phyloP scores from a whole-genome alignment of 2,113 vertebrate genomes.

The zebrafish (Danio rerio) region DNA sequence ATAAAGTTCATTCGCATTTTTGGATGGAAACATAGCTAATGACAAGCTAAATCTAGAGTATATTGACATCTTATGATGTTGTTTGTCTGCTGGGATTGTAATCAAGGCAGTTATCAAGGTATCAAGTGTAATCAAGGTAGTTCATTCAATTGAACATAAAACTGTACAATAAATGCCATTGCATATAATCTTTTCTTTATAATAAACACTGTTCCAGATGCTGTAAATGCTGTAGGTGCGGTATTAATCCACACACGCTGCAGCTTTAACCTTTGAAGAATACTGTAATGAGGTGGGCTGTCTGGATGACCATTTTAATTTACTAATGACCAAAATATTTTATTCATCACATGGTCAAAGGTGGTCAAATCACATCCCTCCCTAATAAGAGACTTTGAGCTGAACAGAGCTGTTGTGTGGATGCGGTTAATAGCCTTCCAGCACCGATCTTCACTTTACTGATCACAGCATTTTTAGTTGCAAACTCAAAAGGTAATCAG shows the following conservation, averaged over 20 bases:
- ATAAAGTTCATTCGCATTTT: too few species aligned
- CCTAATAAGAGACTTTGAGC: background rate
- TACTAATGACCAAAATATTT: constrained; percentile 9
- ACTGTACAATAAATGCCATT: background rate
- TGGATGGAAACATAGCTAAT: too few species aligned
- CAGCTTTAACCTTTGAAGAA: background rate
- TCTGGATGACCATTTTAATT: background rate
- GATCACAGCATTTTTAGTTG: constrained; percentile 22
- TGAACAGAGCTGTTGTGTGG: constrained; percentile 5
- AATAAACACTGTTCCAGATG: background rate
- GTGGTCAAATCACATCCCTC: background rate
- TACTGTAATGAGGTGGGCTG: background rate
- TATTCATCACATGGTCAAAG: constrained; percentile 9
- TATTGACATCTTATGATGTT: too few species aligned
- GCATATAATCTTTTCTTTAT: background rate
- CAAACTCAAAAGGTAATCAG: constrained; percentile 20
- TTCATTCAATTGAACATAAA: background rate
- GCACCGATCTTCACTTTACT: constrained; percentile 6
- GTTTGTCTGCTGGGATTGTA: too few species aligned
- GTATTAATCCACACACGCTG: background rate
- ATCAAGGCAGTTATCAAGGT: too few species aligned
- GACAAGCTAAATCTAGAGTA: too few species aligned
- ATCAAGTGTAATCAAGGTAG: too few species aligned
- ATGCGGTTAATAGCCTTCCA: background rate
- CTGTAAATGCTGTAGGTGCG: background rate